phyloP scores from a whole-genome alignment of 2,113 vertebrate species.

The Capreolus pygargus region DNA sequence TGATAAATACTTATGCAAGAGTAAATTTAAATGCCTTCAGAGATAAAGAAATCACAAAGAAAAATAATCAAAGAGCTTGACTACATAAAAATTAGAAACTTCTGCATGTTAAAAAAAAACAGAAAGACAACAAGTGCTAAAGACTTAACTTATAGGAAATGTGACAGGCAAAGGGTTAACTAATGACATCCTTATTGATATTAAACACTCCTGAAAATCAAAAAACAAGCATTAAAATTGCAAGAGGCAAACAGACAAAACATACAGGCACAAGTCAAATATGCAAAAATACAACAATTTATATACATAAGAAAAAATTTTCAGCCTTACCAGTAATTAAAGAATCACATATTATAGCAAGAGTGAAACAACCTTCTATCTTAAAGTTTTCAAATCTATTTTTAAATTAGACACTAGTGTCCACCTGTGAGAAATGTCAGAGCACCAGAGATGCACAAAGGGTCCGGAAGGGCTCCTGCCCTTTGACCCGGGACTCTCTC shows the following conservation, averaged over 20 bases:
- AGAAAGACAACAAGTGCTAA: neutral
- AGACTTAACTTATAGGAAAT: neutral
- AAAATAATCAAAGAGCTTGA: conserved; percentile 50
- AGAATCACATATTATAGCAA: neutral
- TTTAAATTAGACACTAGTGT: neutral
- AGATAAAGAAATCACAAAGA: conserved; percentile 66
- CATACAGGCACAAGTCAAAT: neutral
- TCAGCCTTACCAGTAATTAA: neutral
- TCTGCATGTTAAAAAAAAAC: neutral
- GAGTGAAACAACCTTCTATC: neutral
- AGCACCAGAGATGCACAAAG: neutral
- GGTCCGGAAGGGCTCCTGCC: neutral
- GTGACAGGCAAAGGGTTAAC: neutral
- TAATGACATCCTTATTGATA: neutral
- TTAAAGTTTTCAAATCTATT: neutral
- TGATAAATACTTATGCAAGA: conserved; percentile 57
- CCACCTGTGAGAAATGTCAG: neutral
- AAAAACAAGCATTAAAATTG: neutral
- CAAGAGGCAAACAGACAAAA: neutral
- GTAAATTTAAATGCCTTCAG: conserved; percentile 65
- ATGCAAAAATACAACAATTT: neutral
- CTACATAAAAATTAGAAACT: conserved; percentile 56
- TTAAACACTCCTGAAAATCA: neutral
- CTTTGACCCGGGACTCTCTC: neutral
- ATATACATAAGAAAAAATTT: neutral